Percentiles rank a stretch among this genome's conserved stretches.
phyloP scores from a whole-genome alignment of 2,113 vertebrate genomes.

The Scomber scombrus region DNA sequence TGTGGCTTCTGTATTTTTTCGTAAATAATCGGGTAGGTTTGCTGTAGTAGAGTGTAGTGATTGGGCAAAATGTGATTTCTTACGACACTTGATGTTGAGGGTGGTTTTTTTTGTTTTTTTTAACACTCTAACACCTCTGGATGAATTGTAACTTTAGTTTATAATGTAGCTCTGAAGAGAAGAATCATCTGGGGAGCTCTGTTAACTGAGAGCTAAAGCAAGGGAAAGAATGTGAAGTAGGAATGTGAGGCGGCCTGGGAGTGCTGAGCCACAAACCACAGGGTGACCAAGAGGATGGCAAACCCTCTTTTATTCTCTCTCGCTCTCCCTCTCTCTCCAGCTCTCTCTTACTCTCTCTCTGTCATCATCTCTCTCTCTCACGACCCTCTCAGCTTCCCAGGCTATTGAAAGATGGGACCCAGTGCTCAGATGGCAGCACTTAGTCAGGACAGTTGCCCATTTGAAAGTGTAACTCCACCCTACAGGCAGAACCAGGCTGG shows the following conservation, averaged over 20 bases:
- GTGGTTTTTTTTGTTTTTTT: background rate
- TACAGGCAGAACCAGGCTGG: constrained; percentile 63
- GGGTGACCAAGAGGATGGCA: constrained; percentile 52
- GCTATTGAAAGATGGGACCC: constrained; percentile 73
- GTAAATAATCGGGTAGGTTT: background rate
- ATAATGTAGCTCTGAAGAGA: constrained; percentile 26
- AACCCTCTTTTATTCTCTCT: constrained; percentile 24
- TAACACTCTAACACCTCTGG: background rate
- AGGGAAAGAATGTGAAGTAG: constrained; percentile 69
- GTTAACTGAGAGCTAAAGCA: constrained; percentile 49
- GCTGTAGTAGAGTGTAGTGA: background rate
- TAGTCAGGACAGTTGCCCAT: constrained; percentile 66
- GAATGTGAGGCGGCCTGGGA: constrained; percentile 65
- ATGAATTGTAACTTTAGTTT: constrained; percentile 4
- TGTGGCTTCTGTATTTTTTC: background rate
- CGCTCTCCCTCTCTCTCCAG: background rate
- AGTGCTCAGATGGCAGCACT: constrained; percentile 75
- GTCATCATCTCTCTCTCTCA: constrained; percentile 24
- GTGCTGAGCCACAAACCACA: constrained; percentile 76
- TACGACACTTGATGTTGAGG: background rate
- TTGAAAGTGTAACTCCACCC: constrained; percentile 78
- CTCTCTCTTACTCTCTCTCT: background rate
- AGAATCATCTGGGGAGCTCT: constrained; percentile 36
- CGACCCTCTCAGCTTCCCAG: constrained; percentile 56
- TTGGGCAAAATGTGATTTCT: background rate